These are phyloP conservation scores for Chunga burmeisteri DNA, from an alignment of 2,113 vertebrate species.

Conservation along the genomic window DNA sequence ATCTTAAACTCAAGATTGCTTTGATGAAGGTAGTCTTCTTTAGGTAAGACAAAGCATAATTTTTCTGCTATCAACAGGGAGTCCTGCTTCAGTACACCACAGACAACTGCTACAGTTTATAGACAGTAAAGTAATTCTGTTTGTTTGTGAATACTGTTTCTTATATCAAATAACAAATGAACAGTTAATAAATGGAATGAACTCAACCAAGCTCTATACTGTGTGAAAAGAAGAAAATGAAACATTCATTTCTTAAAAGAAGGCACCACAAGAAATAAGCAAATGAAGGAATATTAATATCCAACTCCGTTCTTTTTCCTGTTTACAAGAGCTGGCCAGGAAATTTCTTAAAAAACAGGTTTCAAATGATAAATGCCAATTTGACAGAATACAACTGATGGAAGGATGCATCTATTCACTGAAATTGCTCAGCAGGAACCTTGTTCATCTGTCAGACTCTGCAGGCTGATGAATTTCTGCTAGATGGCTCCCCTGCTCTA, in stretches of 20 bases:
- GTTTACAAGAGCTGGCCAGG: not conserved
- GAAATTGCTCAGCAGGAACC: conserved; percentile 4
- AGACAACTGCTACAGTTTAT: not conserved
- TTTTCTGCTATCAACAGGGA: not conserved
- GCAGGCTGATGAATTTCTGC: not conserved
- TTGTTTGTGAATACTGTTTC: not conserved
- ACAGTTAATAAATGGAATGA: not conserved
- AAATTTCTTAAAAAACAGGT: not conserved
- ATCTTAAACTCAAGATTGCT: not conserved
- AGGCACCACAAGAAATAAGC: not conserved
- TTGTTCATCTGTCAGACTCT: conserved; percentile 34
- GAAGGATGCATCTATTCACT: not conserved
- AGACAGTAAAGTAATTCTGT: not conserved
- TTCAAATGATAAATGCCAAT: conserved; percentile 1
- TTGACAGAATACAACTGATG: not conserved
- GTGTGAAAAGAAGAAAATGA: not conserved
- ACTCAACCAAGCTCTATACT: not conserved
- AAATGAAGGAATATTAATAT: conserved; percentile 20
- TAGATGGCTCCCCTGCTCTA: not conserved
- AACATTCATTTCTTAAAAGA: not conserved
- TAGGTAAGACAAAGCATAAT: not conserved
- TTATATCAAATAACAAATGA: not conserved
- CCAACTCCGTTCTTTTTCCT: not conserved
- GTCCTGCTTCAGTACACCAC: not conserved
- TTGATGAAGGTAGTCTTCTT: not conserved